A percentile compares a stretch with the other conserved stretches of the same genome.
These are phyloP conservation scores for Anomalospiza imberbis DNA, from an alignment of 2,797 vertebrate species.

Conservation along the genomic window DNA sequence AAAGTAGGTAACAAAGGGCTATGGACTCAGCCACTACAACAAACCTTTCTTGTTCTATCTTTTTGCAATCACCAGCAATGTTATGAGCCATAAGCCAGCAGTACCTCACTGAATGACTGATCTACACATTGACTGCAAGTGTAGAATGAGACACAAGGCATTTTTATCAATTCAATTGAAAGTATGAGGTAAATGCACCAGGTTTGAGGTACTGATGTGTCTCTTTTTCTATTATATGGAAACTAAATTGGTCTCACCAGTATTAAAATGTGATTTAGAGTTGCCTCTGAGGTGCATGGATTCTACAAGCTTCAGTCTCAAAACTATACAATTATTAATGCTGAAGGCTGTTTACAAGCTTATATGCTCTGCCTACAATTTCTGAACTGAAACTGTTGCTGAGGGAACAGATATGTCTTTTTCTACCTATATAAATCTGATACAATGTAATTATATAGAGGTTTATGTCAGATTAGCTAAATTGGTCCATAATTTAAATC, in stretches of 20 bases:
- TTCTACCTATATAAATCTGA: neutral
- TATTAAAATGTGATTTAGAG: neutral
- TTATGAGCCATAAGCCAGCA: neutral
- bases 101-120: neutral
- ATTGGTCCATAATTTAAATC: neutral
- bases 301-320: neutral
- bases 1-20: conserved; percentile 36
- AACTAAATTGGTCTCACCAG: neutral
- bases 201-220: neutral
- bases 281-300: rapidly evolving
- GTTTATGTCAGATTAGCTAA: neutral
- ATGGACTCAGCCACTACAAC: neutral
- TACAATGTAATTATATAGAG: neutral
- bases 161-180: neutral
- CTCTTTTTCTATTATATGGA: neutral
- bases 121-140: neutral
- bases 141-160: neutral
- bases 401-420: neutral
- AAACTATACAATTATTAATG: neutral
- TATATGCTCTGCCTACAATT: neutral
- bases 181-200: neutral
- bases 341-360: neutral
- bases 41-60: neutral
- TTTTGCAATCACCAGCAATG: neutral
- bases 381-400: neutral